Percentiles rank a stretch among this genome's conserved stretches.
Conservation (phyloP, 1,140 invertebrate genomes). For the Drosophila subobscura region DNA sequence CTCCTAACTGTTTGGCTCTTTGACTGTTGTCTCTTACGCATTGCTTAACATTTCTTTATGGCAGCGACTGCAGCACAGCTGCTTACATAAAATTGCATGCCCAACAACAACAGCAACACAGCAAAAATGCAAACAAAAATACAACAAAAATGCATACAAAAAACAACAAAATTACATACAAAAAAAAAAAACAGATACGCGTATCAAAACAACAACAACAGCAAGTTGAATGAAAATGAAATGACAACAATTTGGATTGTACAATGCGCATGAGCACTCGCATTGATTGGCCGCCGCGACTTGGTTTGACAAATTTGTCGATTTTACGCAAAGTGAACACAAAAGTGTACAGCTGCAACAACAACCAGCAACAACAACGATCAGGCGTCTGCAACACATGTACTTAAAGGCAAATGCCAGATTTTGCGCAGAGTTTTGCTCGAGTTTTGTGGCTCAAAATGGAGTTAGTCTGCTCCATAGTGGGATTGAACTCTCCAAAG, state of each 20-base stretch:
- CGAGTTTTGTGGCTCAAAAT: background rate
- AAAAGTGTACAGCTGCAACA: slow-evolving; percentile 1
- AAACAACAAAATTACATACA: slow-evolving; percentile 1
- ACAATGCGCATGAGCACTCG: slow-evolving; percentile 55
- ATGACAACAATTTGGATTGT: slow-evolving; percentile 69
- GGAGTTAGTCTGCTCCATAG: too few species aligned
- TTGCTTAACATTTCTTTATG: slow-evolving; percentile 65
- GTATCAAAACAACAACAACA: slow-evolving; percentile 5
- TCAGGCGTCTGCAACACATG: slow-evolving; percentile 29
- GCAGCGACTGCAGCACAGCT: slow-evolving; percentile 40
- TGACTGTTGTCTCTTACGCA: slow-evolving; percentile 40
- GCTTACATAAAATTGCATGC: slow-evolving; percentile 54
- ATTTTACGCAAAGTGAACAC: slow-evolving; percentile 53
- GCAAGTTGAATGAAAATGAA: slow-evolving; percentile 62
- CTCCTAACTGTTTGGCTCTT: background rate
- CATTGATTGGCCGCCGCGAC: slow-evolving; percentile 50
- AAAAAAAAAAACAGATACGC: background rate
- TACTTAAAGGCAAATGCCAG: slow-evolving; percentile 63
- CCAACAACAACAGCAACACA: background rate
- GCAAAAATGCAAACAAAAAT: background rate
- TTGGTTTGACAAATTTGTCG: slow-evolving; percentile 68
- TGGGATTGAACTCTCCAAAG: too few species aligned
- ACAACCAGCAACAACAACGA: background rate
- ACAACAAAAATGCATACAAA: background rate
- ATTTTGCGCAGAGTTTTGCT: slow-evolving; percentile 39